Conservation (phyloP, 1,140 invertebrate species). For the Dendroctonus ponderosae region DNA sequence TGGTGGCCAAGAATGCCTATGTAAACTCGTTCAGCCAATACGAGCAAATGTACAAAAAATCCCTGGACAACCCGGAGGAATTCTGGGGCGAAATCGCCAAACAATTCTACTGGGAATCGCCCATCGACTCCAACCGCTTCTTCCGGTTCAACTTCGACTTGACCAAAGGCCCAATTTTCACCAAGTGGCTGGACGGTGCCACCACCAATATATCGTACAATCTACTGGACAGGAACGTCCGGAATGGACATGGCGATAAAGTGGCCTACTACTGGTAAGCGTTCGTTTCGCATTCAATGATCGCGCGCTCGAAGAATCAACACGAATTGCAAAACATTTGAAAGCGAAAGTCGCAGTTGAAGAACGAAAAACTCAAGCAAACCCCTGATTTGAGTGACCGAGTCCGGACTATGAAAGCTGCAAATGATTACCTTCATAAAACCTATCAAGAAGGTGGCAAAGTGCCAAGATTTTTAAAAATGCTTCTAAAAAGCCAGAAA, state of each 20-base stretch:
- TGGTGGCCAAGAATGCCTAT: conserved; percentile 64
- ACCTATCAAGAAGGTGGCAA: too few relatives aligned
- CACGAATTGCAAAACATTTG: too few relatives aligned
- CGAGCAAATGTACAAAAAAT: conserved; percentile 77
- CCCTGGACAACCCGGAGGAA: conserved; percentile 78
- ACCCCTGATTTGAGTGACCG: too few relatives aligned
- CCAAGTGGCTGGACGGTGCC: conserved; percentile 93
- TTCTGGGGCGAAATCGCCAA: conserved; percentile 90
- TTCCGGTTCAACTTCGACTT: conserved; percentile 91
- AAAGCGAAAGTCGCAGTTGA: too few relatives aligned
- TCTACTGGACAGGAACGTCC: conserved; percentile 85
- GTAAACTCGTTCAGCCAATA: conserved; percentile 77
- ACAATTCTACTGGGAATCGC: conserved; percentile 88
- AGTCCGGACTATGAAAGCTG: too few relatives aligned
- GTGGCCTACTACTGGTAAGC: conserved; percentile 93
- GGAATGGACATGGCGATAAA: conserved; percentile 82
- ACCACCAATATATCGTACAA: conserved; percentile 96
- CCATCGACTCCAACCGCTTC: conserved; percentile 69
- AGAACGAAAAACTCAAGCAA: too few relatives aligned
- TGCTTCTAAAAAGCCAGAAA: too few relatives aligned
- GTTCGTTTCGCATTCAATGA: too few relatives aligned
- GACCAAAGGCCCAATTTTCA: conserved; percentile 81
- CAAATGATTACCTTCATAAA: too few relatives aligned
- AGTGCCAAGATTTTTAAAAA: too few relatives aligned
- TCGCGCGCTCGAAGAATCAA: too few relatives aligned